Conservation (phyloP, 2,797 vertebrate species). For the Hylomyscus alleni region DNA sequence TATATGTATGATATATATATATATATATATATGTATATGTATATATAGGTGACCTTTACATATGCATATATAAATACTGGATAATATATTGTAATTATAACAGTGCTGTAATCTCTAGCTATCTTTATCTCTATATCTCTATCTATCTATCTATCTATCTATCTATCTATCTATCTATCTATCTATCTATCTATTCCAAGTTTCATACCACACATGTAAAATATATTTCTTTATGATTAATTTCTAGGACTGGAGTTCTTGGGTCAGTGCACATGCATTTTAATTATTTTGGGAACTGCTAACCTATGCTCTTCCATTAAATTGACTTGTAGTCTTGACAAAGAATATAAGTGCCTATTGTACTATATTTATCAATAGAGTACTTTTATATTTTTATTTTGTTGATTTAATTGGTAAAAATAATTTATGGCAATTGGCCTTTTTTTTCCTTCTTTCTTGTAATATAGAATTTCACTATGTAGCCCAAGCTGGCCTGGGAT, state of each 20-base stretch:
- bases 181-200: neutral
- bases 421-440: neutral
- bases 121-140: neutral
- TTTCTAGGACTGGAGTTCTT: conserved; percentile 3
- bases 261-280: neutral
- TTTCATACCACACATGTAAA: conserved; percentile 59
- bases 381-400: neutral
- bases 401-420: neutral
- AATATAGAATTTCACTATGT: neutral
- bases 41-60: too few species aligned
- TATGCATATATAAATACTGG: neutral
- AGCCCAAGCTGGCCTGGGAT: neutral
- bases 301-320: neutral
- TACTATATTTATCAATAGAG: neutral
- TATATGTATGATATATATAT: too few species aligned
- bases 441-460: neutral
- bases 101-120: conserved; percentile 10
- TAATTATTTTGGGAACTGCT: neutral
- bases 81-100: conserved; percentile 46
- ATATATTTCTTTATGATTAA: conserved; percentile 61
- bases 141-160: neutral
- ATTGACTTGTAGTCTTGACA: neutral
- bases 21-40: too few species aligned
- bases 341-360: neutral
- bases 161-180: neutral